These are phyloP conservation scores for Phymastichus coffea DNA, from an alignment of 1,140 invertebrate genomes.

Conservation along the genomic window DNA sequence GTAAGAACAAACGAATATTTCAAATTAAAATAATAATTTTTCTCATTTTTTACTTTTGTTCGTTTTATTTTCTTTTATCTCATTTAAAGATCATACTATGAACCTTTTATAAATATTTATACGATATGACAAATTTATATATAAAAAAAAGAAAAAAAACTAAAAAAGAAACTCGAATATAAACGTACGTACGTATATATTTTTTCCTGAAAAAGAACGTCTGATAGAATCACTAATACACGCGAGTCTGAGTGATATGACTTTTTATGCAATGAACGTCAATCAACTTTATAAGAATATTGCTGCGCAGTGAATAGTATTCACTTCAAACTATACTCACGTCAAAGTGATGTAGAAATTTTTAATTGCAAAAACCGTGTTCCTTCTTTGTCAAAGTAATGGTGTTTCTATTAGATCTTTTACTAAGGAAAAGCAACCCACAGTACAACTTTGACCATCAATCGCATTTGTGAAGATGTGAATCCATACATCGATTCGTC, in stretches of 20 bases:
- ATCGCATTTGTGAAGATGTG: constrained; percentile 21
- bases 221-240: constrained; percentile 28
- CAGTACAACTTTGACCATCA: constrained; percentile 27
- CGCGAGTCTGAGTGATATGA: not conserved
- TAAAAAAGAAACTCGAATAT: not conserved
- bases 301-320: constrained; percentile 17
- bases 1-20: constrained; percentile 39
- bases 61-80: constrained; percentile 11
- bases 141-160: not conserved
- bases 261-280: constrained; percentile 5
- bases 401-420: constrained; percentile 28
- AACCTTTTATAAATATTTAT: constrained; percentile 14
- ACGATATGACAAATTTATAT: not conserved
- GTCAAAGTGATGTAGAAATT: not conserved
- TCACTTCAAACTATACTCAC: not conserved
- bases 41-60: constrained; percentile 26
- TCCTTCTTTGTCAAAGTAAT: constrained; percentile 24
- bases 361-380: constrained; percentile 12
- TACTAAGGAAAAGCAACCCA: constrained; percentile 21
- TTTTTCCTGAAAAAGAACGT: constrained; percentile 22
- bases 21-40: constrained; percentile 39
- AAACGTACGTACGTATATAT: constrained; percentile 10
- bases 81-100: not conserved
- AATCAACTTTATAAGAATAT: constrained; percentile 19
- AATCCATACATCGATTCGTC: constrained; percentile 12